Base-by-base conservation (phyloP, 2,113 vertebrate genomes). In the Gallinago paraguaiae region DNA sequence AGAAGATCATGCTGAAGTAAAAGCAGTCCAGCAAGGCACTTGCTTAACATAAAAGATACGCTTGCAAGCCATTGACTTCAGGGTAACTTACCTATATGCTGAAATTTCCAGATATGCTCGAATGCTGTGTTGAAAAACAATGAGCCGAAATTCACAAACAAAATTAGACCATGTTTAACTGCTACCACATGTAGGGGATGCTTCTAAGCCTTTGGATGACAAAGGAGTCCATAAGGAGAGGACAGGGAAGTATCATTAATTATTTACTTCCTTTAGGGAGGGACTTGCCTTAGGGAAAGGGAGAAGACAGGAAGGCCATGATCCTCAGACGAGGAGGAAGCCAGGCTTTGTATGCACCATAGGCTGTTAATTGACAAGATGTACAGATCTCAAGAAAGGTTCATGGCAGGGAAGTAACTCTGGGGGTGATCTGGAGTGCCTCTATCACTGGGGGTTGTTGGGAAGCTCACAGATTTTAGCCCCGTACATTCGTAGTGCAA, bases 91-190 rank as follows among this genome's bases (percentile, higher is more conserved):
- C 17, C 18, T 15, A 57, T 37, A 56, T 82, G 67, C 15, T 77
- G 50, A 90, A 90, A 35, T 39, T 78, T 51, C 60, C 60, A 23
- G 54, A 51, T 53, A 25, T 48, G 37, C 18, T 83, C 9, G 11
- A 78, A 37, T 60, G 43, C 30, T 71, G 11, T 60, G 39, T 63
- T 67, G 85, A 86, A 87, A 76, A 68, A 56, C 25, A 86, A 84
- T 35, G 65, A 92, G 19, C 27, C 50, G 46, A 91, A 95, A 96
- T 71, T 81, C 81, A 60, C 43, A 75, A 20, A 22, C 28, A 46
- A 59, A 86, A 78, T 91, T 67, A 71, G 70, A n/a, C 19, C 24
- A 35, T 33, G 33, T 10, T 74, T 78, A 59, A 45, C 27, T 81
- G 39, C 69, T 89, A 43, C 46, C 30, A 39, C n/a, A 30, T 25